Conservation (phyloP, 2,888 invertebrate species). For the Heliconius aoede region DNA sequence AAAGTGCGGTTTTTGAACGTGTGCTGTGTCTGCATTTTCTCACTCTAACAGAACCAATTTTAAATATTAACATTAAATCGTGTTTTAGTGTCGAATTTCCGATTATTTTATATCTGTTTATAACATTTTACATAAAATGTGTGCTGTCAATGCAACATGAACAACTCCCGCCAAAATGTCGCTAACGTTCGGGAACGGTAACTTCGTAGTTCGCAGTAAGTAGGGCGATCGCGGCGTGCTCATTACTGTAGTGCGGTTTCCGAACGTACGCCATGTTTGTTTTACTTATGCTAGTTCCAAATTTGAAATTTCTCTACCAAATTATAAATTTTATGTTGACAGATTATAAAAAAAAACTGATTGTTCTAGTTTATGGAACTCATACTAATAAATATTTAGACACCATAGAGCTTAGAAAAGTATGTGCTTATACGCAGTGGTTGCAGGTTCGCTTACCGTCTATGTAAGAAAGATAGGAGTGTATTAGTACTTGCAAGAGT, state of each 20-base stretch:
- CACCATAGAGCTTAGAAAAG: too few species aligned
- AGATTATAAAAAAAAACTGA: constrained; percentile 14
- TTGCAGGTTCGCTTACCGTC: neutral
- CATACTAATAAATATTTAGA: too few species aligned
- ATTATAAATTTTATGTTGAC: constrained; percentile 21
- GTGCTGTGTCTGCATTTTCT: constrained; percentile 17
- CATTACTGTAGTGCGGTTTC: constrained; percentile 48
- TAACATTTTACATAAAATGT: neutral
- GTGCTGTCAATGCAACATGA: neutral
- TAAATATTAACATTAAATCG: constrained; percentile 12
- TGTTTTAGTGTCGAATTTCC: neutral
- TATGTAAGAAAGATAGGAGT: too few species aligned
- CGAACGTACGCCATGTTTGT: constrained; percentile 46
- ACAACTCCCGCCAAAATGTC: constrained; percentile 49
- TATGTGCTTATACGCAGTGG: neutral
- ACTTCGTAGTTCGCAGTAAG: constrained; percentile 45
- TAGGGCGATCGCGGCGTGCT: constrained; percentile 49
- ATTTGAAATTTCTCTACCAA: constrained; percentile 34
- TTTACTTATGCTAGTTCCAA: constrained; percentile 35
- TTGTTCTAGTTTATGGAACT: neutral
- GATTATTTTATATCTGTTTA: neutral
- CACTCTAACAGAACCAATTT: constrained; percentile 22
- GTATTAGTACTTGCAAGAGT: too few species aligned
- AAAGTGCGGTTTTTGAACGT: constrained; percentile 26
- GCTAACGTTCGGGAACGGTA: constrained; percentile 36